A percentile compares a stretch with the other conserved stretches of the same genome.
Conservation (phyloP, 2,113 vertebrate species). For the Odontophorus gujanensis region DNA sequence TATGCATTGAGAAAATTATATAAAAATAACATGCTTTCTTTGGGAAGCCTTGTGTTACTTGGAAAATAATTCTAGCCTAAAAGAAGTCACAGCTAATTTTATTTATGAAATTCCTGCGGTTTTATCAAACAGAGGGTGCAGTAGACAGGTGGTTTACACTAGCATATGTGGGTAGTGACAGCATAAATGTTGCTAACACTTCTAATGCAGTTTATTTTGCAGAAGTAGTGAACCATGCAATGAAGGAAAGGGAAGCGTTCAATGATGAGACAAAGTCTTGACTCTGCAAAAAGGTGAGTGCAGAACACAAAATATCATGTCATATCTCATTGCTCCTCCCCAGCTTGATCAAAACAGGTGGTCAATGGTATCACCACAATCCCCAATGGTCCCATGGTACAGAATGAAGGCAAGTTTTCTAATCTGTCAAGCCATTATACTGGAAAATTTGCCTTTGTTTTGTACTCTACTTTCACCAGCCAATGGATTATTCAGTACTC, state of each 20-base stretch:
- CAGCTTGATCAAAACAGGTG: neutral
- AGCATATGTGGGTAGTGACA: fast-evolving
- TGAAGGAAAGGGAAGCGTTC: neutral
- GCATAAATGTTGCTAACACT: neutral
- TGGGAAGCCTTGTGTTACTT: neutral
- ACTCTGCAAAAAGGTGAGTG: neutral
- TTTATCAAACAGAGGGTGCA: neutral
- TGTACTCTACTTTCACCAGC: neutral
- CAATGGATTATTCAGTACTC: neutral
- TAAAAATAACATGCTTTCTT: neutral
- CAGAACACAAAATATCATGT: neutral
- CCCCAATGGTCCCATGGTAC: fast-evolving
- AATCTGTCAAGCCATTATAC: neutral
- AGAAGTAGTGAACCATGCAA: neutral
- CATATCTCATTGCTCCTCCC: neutral
- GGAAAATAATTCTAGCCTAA: neutral
- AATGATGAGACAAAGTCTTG: neutral
- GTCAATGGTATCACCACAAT: neutral
- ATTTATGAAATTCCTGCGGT: neutral
- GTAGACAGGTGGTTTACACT: neutral
- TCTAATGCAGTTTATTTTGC: neutral
- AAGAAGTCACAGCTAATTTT: neutral
- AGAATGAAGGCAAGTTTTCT: neutral
- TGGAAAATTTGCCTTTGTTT: neutral
- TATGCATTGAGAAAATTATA: neutral